These are phyloP conservation scores for Aethina tumida DNA, from an alignment of 1,140 invertebrate genomes.

Conservation along the genomic window DNA sequence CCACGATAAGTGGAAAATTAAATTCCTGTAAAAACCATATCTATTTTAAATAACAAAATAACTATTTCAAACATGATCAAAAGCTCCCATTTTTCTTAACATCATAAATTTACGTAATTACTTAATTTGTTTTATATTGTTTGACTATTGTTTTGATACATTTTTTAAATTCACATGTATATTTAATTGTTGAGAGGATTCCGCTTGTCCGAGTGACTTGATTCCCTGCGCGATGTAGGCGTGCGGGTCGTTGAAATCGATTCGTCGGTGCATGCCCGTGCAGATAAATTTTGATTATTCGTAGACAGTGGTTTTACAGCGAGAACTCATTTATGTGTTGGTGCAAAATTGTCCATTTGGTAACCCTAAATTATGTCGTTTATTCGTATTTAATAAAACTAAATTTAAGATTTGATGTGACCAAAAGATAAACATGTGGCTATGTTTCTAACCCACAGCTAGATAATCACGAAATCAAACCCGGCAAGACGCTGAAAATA, in stretches of 20 bases:
- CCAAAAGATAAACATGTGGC: constrained; percentile 44
- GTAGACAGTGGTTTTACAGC: too few relatives aligned
- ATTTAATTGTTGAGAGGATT: constrained; percentile 1
- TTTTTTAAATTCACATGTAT: background rate
- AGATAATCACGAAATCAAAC: constrained; percentile 99
- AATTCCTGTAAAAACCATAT: too few relatives aligned
- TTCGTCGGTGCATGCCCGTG: background rate
- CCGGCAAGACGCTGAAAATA: constrained; percentile 98
- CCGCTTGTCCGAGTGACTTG: too few relatives aligned
- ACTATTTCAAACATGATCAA: too few relatives aligned
- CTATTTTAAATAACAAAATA: too few relatives aligned
- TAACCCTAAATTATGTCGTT: constrained; percentile 23
- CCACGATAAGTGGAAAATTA: too few relatives aligned
- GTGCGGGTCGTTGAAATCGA: background rate
- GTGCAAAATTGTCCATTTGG: constrained; percentile 31
- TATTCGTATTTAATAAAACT: constrained; percentile 12
- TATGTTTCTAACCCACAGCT: constrained; percentile 79
- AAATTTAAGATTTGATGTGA: constrained; percentile 23
- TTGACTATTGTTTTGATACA: too few relatives aligned
- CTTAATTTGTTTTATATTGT: too few relatives aligned
- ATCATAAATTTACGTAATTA: too few relatives aligned
- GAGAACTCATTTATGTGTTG: constrained; percentile 4
- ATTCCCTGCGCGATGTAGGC: too few relatives aligned
- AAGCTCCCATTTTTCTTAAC: too few relatives aligned
- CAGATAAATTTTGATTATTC: background rate